Percentiles rank a stretch among this genome's conserved stretches.
These are phyloP conservation scores for Echinops telfairi DNA, from an alignment of 2,113 vertebrate species.

Conservation along the genomic window DNA sequence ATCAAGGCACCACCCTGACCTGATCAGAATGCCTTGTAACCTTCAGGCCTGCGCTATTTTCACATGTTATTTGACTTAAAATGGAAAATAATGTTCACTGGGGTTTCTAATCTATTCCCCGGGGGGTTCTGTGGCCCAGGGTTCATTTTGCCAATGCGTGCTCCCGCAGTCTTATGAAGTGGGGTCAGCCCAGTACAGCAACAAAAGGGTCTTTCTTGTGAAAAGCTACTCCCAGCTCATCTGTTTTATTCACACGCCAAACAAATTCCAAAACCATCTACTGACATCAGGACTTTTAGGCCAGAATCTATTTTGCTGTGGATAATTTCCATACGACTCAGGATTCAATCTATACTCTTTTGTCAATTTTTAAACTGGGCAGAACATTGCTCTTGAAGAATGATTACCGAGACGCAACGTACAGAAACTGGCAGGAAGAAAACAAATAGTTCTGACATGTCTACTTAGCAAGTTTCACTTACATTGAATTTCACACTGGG, in stretches of 20 bases:
- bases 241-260: constrained; percentile 6
- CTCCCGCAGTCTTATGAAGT: constrained; percentile 15
- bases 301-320: constrained; percentile 37
- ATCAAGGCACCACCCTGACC: not conserved
- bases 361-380: constrained; percentile 59
- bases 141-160: constrained; percentile 36
- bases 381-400: constrained; percentile 39
- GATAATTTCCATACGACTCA: constrained; percentile 68
- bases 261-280: constrained; percentile 62
- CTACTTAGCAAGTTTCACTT: constrained; percentile 66
- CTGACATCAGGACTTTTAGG: constrained; percentile 56
- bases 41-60: constrained; percentile 34
- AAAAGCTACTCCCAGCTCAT: not conserved
- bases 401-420: constrained; percentile 41
- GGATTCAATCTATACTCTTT: constrained; percentile 50
- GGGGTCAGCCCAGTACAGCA: constrained; percentile 3
- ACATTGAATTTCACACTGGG: constrained; percentile 68
- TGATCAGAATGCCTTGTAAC: constrained; percentile 11
- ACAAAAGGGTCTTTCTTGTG: constrained; percentile 18
- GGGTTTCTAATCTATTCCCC: constrained; percentile 12
- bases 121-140: constrained; percentile 28
- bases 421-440: constrained; percentile 23
- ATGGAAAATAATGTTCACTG: constrained; percentile 15
- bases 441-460: constrained; percentile 71
- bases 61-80: constrained; percentile 58